Conservation (phyloP, 2,888 invertebrate species). For the Protula sp. region DNA sequence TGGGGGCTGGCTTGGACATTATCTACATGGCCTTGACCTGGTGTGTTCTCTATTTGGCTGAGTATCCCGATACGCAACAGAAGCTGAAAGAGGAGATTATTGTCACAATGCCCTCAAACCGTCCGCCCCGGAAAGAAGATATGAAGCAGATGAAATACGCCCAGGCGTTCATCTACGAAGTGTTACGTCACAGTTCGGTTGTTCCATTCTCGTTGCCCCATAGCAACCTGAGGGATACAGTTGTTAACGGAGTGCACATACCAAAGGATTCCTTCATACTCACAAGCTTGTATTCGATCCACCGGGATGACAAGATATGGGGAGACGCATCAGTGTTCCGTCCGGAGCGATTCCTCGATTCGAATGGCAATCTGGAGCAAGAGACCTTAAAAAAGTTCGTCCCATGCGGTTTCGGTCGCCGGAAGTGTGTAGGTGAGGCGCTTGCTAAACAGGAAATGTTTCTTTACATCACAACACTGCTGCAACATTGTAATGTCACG, state of each 20-base stretch:
- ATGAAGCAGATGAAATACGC: constrained; percentile 30
- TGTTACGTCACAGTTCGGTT: constrained; percentile 34
- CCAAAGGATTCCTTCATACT: constrained; percentile 35
- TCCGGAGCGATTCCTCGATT: constrained; percentile 33
- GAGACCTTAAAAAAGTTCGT: constrained; percentile 24
- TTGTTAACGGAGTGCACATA: constrained; percentile 27
- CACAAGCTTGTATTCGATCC: constrained; percentile 39
- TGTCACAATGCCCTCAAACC: constrained; percentile 26
- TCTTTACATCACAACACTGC: constrained; percentile 34
- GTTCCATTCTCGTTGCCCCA: constrained; percentile 43
- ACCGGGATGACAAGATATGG: constrained; percentile 32
- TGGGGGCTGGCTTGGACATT: constrained; percentile 45
- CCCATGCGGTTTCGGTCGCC: constrained; percentile 36
- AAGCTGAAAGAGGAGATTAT: constrained; percentile 36
- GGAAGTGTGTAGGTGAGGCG: constrained; percentile 42
- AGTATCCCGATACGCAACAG: constrained; percentile 32
- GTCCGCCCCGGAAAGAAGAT: constrained; percentile 30
- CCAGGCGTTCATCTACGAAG: constrained; percentile 36
- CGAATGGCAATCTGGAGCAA: neutral
- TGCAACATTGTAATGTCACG: constrained; percentile 28
- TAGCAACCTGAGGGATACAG: constrained; percentile 31
- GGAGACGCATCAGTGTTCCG: constrained; percentile 35
- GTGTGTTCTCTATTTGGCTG: constrained; percentile 37
- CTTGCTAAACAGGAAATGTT: constrained; percentile 40
- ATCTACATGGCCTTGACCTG: constrained; percentile 38